phyloP scores from a whole-genome alignment of 1,140 invertebrate genomes.

The Nasonia vitripennis region DNA sequence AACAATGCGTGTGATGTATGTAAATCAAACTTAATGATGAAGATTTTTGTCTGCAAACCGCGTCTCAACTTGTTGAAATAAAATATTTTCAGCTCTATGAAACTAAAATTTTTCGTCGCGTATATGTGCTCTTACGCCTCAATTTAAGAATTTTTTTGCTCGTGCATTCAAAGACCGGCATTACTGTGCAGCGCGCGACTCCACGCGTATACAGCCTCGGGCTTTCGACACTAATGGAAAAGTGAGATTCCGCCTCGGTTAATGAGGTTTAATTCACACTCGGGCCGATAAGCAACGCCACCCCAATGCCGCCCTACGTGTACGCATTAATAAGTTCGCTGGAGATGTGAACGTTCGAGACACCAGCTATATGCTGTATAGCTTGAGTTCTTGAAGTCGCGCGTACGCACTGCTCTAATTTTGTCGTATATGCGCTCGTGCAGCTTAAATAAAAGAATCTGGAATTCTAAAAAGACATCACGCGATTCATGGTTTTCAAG shows the following conservation, averaged over 20 bases:
- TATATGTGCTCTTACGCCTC: not conserved
- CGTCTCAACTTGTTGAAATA: no score
- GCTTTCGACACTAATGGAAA: constrained; percentile 7
- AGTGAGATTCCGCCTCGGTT: not conserved
- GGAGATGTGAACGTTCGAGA: not conserved
- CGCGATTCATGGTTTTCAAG: no score
- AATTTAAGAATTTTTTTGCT: not conserved
- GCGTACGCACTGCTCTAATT: no score
- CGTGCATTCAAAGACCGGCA: not conserved
- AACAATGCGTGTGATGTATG: no score
- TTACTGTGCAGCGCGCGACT: not conserved
- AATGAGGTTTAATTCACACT: constrained; percentile 14
- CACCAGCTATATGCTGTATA: not conserved
- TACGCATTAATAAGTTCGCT: constrained; percentile 1
- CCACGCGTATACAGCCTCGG: not conserved
- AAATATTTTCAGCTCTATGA: not conserved
- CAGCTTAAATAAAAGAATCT: no score
- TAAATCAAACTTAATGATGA: no score
- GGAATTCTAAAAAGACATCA: no score
- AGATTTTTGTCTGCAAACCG: no score
- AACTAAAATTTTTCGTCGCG: not conserved
- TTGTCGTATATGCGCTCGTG: no score
- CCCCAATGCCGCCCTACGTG: not conserved
- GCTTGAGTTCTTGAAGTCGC: no score
- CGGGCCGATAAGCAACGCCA: not conserved